Conservation (phyloP, 2,888 invertebrate genomes). For the Anorthoa munda region DNA sequence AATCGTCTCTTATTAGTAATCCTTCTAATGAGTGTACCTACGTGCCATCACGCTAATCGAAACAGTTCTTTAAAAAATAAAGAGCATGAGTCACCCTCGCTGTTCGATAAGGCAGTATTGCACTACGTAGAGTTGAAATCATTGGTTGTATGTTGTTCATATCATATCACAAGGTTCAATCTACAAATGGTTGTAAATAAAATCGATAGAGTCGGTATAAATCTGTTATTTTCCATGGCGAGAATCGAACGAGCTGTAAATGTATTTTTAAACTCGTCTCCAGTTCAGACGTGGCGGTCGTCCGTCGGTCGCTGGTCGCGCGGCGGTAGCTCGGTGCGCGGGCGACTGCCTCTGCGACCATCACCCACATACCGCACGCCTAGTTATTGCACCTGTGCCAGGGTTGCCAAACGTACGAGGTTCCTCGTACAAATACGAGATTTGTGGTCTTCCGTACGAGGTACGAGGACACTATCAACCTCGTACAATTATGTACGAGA, state of each 20-base stretch:
- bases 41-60: conserved; percentile 36
- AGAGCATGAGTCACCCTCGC: conserved; percentile 34
- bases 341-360: conserved; percentile 62
- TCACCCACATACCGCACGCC: conserved; percentile 78
- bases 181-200: conserved; percentile 12
- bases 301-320: conserved; percentile 55
- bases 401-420: no score
- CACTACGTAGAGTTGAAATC: conserved; percentile 20
- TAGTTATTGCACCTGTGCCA: conserved; percentile 75
- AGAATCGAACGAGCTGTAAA: conserved; percentile 48
- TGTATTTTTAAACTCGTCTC: conserved; percentile 66
- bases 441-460: no score
- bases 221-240: conserved; percentile 48
- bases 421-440: no score
- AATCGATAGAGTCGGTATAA: conserved; percentile 29
- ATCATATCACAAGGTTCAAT: conserved; percentile 2
- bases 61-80: conserved; percentile 54
- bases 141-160: conserved; percentile 9
- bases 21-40: conserved; percentile 34
- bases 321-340: conserved; percentile 35
- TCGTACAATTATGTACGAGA: no score
- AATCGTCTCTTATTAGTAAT: conserved; percentile 55
- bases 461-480: no score
- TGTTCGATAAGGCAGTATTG: conserved; percentile 37
- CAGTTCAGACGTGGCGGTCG: conserved; percentile 54